Evolutionary conservation across 30 jellyfish, hydroid and myxozoan genomes (phyloP).

Genomic region (Aurelia sp.): DNA sequence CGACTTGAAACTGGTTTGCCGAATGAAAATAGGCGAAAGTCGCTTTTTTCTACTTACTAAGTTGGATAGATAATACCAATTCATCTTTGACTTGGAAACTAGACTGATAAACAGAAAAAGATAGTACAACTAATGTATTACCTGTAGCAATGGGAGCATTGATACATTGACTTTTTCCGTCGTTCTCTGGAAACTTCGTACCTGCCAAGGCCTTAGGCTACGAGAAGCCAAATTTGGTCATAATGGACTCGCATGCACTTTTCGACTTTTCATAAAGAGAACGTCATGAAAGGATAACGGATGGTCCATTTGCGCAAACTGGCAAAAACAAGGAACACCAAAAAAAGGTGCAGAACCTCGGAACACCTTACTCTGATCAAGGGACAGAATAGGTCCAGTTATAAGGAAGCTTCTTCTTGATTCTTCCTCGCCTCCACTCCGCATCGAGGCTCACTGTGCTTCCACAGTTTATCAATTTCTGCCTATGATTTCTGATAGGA

Average conservation of each 20-base stretch:
- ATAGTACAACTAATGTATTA: no score
- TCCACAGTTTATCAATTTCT: no score
- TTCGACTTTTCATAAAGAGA: slow-evolving; percentile 77
- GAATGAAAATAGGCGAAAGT: no score
- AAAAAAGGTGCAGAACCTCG: slow-evolving; percentile 55
- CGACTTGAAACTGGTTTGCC: no score
- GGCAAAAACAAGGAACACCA: slow-evolving; percentile 85
- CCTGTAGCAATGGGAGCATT: no score
- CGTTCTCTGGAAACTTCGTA: slow-evolving; percentile 57
- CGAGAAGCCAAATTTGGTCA: slow-evolving; percentile 69
- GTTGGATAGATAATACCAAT: no score
- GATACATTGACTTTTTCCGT: background rate
- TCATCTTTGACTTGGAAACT: no score
- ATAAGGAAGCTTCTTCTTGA: slow-evolving; percentile 84
- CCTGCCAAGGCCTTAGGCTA: slow-evolving; percentile 84
- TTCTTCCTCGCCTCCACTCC: no score
- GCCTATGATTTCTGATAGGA: no score
- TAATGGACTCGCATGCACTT: slow-evolving; percentile 63
- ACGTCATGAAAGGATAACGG: slow-evolving; percentile 84
- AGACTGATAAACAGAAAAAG: no score
- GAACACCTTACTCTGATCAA: slow-evolving; percentile 78
- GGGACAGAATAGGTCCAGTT: slow-evolving; percentile 70
- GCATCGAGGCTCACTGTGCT: no score
- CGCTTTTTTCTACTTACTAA: no score
- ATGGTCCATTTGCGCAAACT: slow-evolving; percentile 45